Evolutionary conservation across 35 echinoderm and acorn worm species (phyloP), one percentile per base, ranked within the genome.

Genomic region (Holothuria glaberrima): DNA sequence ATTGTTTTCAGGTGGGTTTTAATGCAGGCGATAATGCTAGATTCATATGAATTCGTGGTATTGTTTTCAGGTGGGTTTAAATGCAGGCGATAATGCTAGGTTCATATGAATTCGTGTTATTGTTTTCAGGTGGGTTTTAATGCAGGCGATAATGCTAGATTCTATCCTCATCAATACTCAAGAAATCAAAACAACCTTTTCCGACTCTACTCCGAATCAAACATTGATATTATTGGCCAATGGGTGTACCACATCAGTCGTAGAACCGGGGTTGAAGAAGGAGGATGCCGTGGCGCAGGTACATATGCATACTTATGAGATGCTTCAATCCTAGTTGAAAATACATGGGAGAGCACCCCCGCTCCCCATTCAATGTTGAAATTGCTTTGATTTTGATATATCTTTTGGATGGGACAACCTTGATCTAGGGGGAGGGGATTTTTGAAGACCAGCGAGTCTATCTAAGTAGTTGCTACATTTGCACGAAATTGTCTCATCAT

Each of bases 211-310:
- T 78, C 80, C 17, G 92, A 94, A 38, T 91, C 89, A 44, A 97
- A 97, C 66, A 89, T 92, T 41, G 92, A 94, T 10, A 85, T 82
- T 0, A 76, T 63, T 31, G 95, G 95, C 4, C 48, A 91, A 30
- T 97, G 92, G 86, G 19, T 94, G 41, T 97, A 94, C 78, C 92
- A 97, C 74, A 86, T 97, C 32, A 97, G 95, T 58, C 70, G 91
- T 9, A 75, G 80, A 58, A 89, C 74, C n/a, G 89, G 82, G 21
- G 74, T 97, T 27, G 88, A 94, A 62, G 64, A 86, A n/a, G 92
- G 88, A 10, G 92, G 92, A 12, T 94, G 92, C 60, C 90, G 80
- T 21, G 70, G 73, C 0, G 88, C 92, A 86, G 92, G 92, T 94
- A 22, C n/a, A n/a, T n/a, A n/a, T n/a, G n/a, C n/a, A n/a, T n/a